phyloP scores from a whole-genome alignment of 2,888 invertebrate species.

The Drosophila multiciliata region DNA sequence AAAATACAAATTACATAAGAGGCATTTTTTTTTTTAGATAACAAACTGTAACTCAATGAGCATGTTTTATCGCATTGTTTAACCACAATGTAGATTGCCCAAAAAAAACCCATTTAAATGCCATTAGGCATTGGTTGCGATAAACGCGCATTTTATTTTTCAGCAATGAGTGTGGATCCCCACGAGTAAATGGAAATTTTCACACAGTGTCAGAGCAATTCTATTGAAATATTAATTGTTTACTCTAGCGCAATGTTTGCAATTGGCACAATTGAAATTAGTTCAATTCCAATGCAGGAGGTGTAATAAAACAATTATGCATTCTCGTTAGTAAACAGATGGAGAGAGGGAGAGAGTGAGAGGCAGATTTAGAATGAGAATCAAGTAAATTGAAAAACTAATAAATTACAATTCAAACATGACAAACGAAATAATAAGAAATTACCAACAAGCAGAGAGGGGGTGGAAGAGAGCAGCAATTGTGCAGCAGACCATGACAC shows the following conservation, averaged over 20 bases:
- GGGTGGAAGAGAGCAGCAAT: background rate
- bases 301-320: slow-evolving; percentile 41
- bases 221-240: slow-evolving; percentile 60
- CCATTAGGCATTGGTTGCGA: slow-evolving; percentile 29
- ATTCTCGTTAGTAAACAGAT: slow-evolving; percentile 31
- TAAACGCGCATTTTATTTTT: slow-evolving; percentile 54
- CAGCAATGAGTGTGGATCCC: slow-evolving; percentile 15
- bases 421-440: slow-evolving; percentile 37
- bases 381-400: slow-evolving; percentile 19
- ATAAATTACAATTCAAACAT: slow-evolving; percentile 58
- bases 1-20: background rate
- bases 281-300: slow-evolving; percentile 34
- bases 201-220: slow-evolving; percentile 19
- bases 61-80: slow-evolving; percentile 27
- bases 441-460: slow-evolving; percentile 34
- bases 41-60: background rate
- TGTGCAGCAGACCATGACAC: slow-evolving; percentile 29
- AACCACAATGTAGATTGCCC: slow-evolving; percentile 7
- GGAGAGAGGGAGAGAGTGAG: background rate
- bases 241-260: slow-evolving; percentile 42
- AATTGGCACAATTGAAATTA: slow-evolving; percentile 50
- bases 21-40: background rate
- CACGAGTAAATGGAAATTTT: slow-evolving; percentile 8
- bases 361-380: background rate
- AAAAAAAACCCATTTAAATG: slow-evolving; percentile 12